Conservation (phyloP, 2,888 invertebrate species). For the Leptura quadrifasciata region DNA sequence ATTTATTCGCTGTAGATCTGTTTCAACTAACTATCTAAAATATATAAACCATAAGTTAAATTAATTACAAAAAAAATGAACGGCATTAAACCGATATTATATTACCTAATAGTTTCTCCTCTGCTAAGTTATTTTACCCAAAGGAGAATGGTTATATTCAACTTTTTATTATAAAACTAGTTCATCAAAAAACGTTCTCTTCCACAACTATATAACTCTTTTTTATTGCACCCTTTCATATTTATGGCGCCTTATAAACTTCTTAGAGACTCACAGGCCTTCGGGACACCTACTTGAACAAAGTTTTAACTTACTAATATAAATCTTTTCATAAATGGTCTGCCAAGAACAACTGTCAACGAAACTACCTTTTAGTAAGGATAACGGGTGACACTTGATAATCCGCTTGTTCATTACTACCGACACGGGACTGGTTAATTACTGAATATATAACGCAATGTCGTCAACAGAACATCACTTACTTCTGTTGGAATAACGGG, state of each 20-base stretch:
- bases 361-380: constrained; percentile 46
- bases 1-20: too few relatives aligned
- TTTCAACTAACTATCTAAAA: too few relatives aligned
- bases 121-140: constrained; percentile 1
- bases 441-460: constrained; percentile 11
- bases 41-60: too few relatives aligned
- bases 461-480: constrained; percentile 12
- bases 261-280: constrained; percentile 44
- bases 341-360: constrained; percentile 53
- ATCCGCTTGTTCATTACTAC: constrained; percentile 47
- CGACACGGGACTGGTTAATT: constrained; percentile 23
- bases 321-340: constrained; percentile 50
- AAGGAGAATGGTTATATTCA: constrained; percentile 35
- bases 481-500: constrained; percentile 1
- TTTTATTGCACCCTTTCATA: constrained; percentile 52
- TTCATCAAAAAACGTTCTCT: constrained; percentile 2
- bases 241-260: constrained; percentile 55
- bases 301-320: constrained; percentile 50
- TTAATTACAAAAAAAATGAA: background rate
- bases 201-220: constrained; percentile 47
- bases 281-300: constrained; percentile 46
- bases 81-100: background rate
- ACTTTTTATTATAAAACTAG: constrained; percentile 50
- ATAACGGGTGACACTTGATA: constrained; percentile 45
- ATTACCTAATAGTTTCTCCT: background rate